Evolutionary conservation across 2,888 invertebrate genomes (phyloP).

Genomic region (Eumacrocentrus americanus): DNA sequence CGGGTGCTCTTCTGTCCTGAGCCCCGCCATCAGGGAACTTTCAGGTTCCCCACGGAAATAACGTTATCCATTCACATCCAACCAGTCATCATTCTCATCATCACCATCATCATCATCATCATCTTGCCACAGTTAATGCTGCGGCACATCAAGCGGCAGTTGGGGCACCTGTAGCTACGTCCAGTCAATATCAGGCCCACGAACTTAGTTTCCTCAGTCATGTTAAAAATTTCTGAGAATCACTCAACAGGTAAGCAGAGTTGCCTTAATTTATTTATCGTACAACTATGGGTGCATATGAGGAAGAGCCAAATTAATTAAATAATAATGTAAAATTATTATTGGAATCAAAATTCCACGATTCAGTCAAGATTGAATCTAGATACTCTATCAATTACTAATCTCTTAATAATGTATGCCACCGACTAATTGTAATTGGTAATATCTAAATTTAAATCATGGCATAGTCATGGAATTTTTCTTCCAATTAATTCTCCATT

Average conservation of each 20-base stretch:
- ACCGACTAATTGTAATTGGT: too few species aligned
- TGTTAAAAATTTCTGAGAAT: slow-evolving; percentile 60
- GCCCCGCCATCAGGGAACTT: slow-evolving; percentile 62
- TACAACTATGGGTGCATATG: slow-evolving; percentile 12
- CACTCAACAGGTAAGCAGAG: slow-evolving; percentile 48
- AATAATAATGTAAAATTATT: too few species aligned
- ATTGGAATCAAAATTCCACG: too few species aligned
- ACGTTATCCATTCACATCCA: slow-evolving; percentile 54
- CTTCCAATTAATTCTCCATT: too few species aligned
- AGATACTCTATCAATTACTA: too few species aligned
- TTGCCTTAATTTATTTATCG: neutral
- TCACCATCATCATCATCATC: slow-evolving; percentile 55
- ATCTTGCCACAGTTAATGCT: slow-evolving; percentile 50
- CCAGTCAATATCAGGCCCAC: slow-evolving; percentile 57
- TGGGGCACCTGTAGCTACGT: slow-evolving; percentile 48
- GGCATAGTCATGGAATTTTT: too few species aligned
- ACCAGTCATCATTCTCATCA: slow-evolving; percentile 47
- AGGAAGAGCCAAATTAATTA: slow-evolving; percentile 26
- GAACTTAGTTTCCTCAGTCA: slow-evolving; percentile 58
- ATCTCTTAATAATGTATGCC: too few species aligned
- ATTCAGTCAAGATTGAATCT: too few species aligned
- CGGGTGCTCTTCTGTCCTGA: slow-evolving; percentile 61
- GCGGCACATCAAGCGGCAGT: slow-evolving; percentile 53
- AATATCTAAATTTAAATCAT: too few species aligned
- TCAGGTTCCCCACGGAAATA: slow-evolving; percentile 60